These are phyloP conservation scores for Probosciger aterrimus DNA, from an alignment of 2,113 vertebrate species.

Conservation along the genomic window DNA sequence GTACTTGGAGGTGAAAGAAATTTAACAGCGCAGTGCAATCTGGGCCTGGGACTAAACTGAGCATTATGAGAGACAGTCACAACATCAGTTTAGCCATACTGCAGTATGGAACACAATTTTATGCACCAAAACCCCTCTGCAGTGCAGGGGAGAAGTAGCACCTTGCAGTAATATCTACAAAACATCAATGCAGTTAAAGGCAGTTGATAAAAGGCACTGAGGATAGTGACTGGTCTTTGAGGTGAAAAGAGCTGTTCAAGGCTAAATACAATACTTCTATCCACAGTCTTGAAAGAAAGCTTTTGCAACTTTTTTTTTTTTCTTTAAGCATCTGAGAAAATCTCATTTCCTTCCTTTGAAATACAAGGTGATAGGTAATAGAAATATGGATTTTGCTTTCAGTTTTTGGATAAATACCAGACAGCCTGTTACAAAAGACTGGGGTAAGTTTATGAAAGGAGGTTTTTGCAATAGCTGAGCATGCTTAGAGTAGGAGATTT, in stretches of 20 bases:
- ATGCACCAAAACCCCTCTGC: not conserved
- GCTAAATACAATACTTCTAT: not conserved
- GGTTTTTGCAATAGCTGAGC: not conserved
- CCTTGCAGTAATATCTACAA: not conserved
- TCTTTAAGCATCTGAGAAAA: not conserved
- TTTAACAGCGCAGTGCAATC: not conserved
- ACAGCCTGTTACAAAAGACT: not conserved
- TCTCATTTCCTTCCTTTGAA: not conserved
- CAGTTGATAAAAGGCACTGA: not conserved
- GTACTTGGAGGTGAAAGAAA: not conserved
- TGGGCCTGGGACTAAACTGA: not conserved
- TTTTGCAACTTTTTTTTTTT: not conserved
- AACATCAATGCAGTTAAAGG: fast-evolving
- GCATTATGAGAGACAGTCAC: not conserved
- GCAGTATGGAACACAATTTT: not conserved
- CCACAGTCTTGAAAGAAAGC: not conserved
- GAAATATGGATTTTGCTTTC: not conserved
- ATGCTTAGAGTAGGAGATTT: not conserved
- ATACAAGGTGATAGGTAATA: not conserved
- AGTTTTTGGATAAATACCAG: not conserved
- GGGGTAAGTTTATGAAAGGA: not conserved
- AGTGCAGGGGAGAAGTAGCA: not conserved
- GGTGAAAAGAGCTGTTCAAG: not conserved
- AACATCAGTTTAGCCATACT: not conserved
- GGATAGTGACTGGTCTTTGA: not conserved